A percentile compares a stretch with the other conserved stretches of the same genome.
phyloP scores from a whole-genome alignment of 2,888 invertebrate genomes.

The Drosophila anomalata region DNA sequence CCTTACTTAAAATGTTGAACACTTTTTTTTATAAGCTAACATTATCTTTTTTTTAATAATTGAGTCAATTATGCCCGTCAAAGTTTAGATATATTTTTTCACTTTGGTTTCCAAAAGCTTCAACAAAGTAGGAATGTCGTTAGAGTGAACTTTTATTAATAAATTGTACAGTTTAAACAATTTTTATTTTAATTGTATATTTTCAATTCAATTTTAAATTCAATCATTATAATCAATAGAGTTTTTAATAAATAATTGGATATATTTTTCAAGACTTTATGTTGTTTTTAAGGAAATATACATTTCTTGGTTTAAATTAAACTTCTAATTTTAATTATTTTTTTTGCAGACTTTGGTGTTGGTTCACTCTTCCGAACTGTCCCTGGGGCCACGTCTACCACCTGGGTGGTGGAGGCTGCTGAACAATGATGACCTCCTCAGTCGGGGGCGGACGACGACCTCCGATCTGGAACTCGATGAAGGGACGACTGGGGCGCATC shows the following conservation, averaged over 20 bases:
- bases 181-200: not conserved
- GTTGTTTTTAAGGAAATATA: not conserved
- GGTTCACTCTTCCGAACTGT: slow-evolving; percentile 9
- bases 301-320: not conserved
- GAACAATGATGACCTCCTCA: slow-evolving; percentile 64
- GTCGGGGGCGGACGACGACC: slow-evolving; percentile 64
- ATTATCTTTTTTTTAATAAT: not conserved
- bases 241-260: not conserved
- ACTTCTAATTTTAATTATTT: not conserved
- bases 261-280: not conserved
- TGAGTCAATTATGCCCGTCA: not conserved
- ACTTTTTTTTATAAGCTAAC: too few relatives aligned
- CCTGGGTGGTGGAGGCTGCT: slow-evolving; percentile 55
- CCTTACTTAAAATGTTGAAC: too few relatives aligned
- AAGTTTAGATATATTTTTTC: not conserved
- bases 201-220: too few relatives aligned
- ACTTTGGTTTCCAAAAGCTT: not conserved
- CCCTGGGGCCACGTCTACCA: slow-evolving; percentile 44
- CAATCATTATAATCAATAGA: not conserved
- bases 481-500: slow-evolving; percentile 59
- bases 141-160: not conserved
- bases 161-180: not conserved
- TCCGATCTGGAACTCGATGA: slow-evolving; percentile 69
- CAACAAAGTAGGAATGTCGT: not conserved
- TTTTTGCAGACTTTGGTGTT: not conserved